Percentiles rank a stretch among this genome's conserved stretches.
phyloP scores from a whole-genome alignment of 1,140 invertebrate species.

The Lanistes nyassanus region DNA sequence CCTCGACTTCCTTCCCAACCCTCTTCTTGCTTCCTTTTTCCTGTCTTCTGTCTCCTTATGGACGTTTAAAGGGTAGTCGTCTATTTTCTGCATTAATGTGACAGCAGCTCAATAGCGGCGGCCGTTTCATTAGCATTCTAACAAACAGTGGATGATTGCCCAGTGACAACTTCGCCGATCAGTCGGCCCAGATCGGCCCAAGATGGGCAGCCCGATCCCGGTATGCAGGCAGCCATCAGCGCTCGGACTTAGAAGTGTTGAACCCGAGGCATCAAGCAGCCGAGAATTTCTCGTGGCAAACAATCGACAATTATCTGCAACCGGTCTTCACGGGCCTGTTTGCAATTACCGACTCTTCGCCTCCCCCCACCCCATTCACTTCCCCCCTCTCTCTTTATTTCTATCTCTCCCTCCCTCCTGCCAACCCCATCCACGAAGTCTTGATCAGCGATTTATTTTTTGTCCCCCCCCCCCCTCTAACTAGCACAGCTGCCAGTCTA shows the following conservation, averaged over 20 bases:
- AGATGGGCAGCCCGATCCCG: background rate
- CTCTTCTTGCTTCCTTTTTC: background rate
- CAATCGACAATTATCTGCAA: conserved; percentile 1
- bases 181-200: background rate
- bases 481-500: too few relatives aligned
- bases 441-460: too few relatives aligned
- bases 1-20: background rate
- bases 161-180: conserved; percentile 13
- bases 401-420: too few relatives aligned
- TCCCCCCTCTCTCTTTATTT: too few relatives aligned
- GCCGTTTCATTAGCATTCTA: conserved; percentile 26
- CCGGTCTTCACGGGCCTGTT: background rate
- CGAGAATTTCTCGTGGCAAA: conserved; percentile 1
- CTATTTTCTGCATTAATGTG: conserved; percentile 25
- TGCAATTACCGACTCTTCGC: background rate
- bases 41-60: background rate
- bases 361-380: too few relatives aligned
- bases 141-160: conserved; percentile 27
- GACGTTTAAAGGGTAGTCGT: conserved; percentile 10
- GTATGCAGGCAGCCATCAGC: background rate
- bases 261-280: background rate
- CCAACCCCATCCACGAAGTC: too few relatives aligned
- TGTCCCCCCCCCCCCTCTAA: too few relatives aligned
- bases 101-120: conserved; percentile 8
- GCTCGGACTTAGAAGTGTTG: background rate